Conservation (phyloP, 2,888 invertebrate species). For the Drosophila paramelanica region DNA sequence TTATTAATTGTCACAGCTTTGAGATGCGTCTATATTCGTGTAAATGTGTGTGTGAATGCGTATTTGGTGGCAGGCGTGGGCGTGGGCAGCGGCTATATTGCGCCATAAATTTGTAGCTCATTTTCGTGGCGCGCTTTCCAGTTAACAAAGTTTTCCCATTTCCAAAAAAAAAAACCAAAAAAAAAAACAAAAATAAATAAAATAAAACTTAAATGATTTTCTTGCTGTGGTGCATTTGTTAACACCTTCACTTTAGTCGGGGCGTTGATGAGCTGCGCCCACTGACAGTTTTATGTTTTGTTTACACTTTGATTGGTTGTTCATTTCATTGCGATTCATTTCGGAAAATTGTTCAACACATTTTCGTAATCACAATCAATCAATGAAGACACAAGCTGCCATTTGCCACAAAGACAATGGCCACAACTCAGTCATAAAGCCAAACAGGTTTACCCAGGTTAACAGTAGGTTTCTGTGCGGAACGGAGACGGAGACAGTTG, state of each 20-base stretch:
- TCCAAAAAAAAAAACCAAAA: constrained; percentile 1
- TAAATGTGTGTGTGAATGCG: background rate
- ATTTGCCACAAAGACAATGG: constrained; percentile 24
- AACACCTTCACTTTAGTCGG: constrained; percentile 81
- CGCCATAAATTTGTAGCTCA: constrained; percentile 67
- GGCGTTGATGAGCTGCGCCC: constrained; percentile 74
- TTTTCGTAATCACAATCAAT: constrained; percentile 36
- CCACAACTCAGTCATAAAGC: constrained; percentile 12
- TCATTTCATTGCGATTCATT: constrained; percentile 32
- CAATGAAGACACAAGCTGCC: constrained; percentile 32
- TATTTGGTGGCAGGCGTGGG: constrained; percentile 17
- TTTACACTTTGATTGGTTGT: constrained; percentile 74
- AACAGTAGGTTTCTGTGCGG: constrained; percentile 16
- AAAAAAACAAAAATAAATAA: background rate
- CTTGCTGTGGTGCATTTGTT: constrained; percentile 63
- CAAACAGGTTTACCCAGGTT: constrained; percentile 35
- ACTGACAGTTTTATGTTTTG: constrained; percentile 84
- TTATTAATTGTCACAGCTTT: constrained; percentile 78
- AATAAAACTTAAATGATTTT: constrained; percentile 54
- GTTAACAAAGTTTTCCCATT: constrained; percentile 23
- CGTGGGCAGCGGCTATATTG: constrained; percentile 58
- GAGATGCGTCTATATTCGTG: constrained; percentile 27
- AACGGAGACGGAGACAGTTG: constrained; percentile 47
- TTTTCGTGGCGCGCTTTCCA: constrained; percentile 34
- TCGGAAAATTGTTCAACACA: constrained; percentile 29